A percentile compares a stretch with the other conserved stretches of the same genome.
These are phyloP conservation scores for Styela plicata DNA, from an alignment of 23 tunicate species.

Conservation along the genomic window DNA sequence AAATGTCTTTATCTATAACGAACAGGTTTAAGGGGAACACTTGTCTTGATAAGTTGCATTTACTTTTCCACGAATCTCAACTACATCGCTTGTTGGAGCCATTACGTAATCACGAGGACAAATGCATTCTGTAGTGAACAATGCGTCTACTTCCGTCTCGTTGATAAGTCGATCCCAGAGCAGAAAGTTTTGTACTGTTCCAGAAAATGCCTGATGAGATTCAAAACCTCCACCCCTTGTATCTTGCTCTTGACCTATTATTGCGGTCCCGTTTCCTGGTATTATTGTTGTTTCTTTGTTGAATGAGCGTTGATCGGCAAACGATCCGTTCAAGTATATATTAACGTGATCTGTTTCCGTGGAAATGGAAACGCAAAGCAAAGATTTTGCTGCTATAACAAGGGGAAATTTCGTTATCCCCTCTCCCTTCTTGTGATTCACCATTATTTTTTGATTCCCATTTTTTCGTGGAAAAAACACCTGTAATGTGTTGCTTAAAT, in stretches of 20 bases:
- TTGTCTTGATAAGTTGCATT: neutral
- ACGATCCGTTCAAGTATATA: neutral
- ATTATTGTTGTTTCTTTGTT: neutral
- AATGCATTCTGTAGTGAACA: neutral
- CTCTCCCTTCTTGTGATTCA: neutral
- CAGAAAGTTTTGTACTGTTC: neutral
- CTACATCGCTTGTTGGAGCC: neutral
- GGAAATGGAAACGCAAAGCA: neutral
- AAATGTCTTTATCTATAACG: no score
- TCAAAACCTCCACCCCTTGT: neutral
- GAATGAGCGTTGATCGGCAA: neutral
- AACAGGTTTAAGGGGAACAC: no score
- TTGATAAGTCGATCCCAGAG: neutral
- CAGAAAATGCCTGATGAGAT: neutral
- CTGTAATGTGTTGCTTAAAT: neutral
- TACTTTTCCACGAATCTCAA: neutral
- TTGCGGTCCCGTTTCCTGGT: neutral
- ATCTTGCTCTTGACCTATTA: neutral
- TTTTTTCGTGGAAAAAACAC: neutral
- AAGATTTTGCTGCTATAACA: no score
- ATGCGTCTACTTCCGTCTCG: neutral
- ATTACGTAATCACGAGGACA: neutral
- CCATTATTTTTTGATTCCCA: neutral
- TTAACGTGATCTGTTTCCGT: neutral
- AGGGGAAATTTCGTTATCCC: neutral